A percentile compares a stretch with the other conserved stretches of the same genome.
These are phyloP conservation scores for Nephrotoma guestfalica DNA, from an alignment of 2,888 invertebrate species.

Conservation along the genomic window DNA sequence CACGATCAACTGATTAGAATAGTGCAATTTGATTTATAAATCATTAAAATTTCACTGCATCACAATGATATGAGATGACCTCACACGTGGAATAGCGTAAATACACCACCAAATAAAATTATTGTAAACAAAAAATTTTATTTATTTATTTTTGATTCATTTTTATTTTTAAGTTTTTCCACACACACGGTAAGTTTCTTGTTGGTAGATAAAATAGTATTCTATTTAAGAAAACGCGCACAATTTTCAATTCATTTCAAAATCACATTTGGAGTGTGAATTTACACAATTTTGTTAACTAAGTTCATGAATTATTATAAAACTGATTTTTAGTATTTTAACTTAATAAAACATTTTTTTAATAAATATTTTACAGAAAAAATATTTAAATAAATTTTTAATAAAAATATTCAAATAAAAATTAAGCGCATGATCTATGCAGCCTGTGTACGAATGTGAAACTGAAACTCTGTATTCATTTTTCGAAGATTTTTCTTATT, in stretches of 20 bases:
- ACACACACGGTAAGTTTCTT: not conserved
- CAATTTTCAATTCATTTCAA: not conserved
- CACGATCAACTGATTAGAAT: not conserved
- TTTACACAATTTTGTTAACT: not conserved
- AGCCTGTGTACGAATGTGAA: not conserved
- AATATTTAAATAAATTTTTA: not conserved
- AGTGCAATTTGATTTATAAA: not conserved
- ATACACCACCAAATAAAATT: not conserved
- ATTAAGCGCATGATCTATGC: conserved; percentile 1
- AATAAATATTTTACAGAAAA: not conserved
- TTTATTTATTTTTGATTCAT: not conserved
- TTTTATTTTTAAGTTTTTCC: not conserved
- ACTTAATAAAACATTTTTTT: not conserved
- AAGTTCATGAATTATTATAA: not conserved
- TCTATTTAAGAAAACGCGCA: not conserved
- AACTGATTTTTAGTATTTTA: not conserved
- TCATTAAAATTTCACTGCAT: not conserved
- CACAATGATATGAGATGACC: not conserved
- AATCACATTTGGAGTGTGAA: not conserved
- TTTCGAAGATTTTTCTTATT: not conserved
- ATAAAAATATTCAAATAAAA: not conserved
- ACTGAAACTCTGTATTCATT: not conserved
- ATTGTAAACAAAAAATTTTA: not conserved
- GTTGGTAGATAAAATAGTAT: not conserved
- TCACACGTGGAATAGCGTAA: not conserved